Base-by-base conservation (phyloP, 2,113 vertebrate genomes). In the Megaceryle torquata region DNA sequence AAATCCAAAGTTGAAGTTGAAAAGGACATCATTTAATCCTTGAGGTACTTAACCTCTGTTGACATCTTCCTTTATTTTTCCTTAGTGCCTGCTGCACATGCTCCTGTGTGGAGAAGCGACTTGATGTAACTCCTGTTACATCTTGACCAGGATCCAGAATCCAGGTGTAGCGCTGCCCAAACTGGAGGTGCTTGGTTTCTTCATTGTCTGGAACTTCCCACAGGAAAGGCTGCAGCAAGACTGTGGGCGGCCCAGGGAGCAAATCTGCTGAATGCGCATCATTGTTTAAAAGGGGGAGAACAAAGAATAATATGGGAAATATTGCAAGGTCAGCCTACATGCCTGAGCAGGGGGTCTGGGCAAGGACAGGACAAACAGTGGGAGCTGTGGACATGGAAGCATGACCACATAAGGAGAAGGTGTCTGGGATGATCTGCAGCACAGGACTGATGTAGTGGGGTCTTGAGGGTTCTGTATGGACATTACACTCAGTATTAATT, bases 281-380 rank as follows among this genome's bases (percentile, higher is more conserved):
- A 85, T 37, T 8, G 39, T 89, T 96, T 96, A 91, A 94, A 95
- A 68, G 82, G 46, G n/a, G 50, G 59, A 88, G 75, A 94, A 91
- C 63, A 65, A 88, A 80, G 61, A 69, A 82, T 44, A 91, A 88
- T 63, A 53, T 0, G 82, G 91, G 91, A 95, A 94, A 93, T 68
- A 90, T 83, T 86, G 88, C 90, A 91, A 71, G 82, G 80, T 86
- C 95, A 94, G 93, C 91, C 88, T 69, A 41, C 1, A 4, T 82
- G 88, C 70, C 43, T 48, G 31, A 9, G 15, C 70, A 41, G 26
- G 78, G 64, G 48, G 14, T 53, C 80, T 81, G 80, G 37, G 44
- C 59, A 88, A 65, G 76, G 76, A 46, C 54, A 65, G 68, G 29
- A 82, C 82, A 81, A 82, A 61, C 19, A 31, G 15, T 43, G 28